Conservation (phyloP, 1,140 invertebrate genomes). For the Pogonognathellus flavescens region DNA sequence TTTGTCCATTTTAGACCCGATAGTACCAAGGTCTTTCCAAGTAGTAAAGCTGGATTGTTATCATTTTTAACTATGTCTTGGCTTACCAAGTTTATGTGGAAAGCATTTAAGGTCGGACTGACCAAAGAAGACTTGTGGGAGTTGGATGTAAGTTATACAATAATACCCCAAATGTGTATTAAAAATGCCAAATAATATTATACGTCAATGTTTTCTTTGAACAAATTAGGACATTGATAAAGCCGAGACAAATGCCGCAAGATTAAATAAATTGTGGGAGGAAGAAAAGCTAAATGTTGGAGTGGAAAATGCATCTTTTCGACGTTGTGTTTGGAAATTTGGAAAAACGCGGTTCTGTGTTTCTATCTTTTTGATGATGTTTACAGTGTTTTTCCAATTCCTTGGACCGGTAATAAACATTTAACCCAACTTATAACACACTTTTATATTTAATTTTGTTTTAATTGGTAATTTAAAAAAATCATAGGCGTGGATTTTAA, state of each 20-base stretch:
- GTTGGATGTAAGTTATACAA: constrained; percentile 55
- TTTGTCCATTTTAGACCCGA: constrained; percentile 51
- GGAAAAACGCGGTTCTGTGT: constrained; percentile 66
- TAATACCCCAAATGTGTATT: neutral
- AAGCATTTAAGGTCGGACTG: constrained; percentile 62
- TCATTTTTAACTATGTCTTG: constrained; percentile 65
- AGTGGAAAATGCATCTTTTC: constrained; percentile 54
- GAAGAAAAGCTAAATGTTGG: constrained; percentile 56
- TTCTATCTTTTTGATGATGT: constrained; percentile 64
- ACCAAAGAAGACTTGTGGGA: constrained; percentile 66
- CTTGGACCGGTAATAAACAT: constrained; percentile 65
- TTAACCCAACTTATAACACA: too few species aligned
- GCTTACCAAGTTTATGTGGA: constrained; percentile 66
- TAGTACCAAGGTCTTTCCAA: constrained; percentile 63
- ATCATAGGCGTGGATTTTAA: constrained; percentile 64
- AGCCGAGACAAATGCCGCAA: constrained; percentile 64
- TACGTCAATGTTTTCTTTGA: constrained; percentile 17
- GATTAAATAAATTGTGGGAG: constrained; percentile 65
- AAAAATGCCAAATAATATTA: neutral
- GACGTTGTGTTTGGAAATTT: constrained; percentile 64
- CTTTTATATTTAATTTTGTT: too few species aligned
- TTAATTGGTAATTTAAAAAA: neutral
- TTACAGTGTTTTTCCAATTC: constrained; percentile 67
- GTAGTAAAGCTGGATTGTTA: constrained; percentile 63
- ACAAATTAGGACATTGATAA: constrained; percentile 61